Percentiles rank a stretch among this genome's conserved stretches.
These are phyloP conservation scores for Brachypalpus laphriformis DNA, from an alignment of 2,888 invertebrate genomes.

Conservation along the genomic window DNA sequence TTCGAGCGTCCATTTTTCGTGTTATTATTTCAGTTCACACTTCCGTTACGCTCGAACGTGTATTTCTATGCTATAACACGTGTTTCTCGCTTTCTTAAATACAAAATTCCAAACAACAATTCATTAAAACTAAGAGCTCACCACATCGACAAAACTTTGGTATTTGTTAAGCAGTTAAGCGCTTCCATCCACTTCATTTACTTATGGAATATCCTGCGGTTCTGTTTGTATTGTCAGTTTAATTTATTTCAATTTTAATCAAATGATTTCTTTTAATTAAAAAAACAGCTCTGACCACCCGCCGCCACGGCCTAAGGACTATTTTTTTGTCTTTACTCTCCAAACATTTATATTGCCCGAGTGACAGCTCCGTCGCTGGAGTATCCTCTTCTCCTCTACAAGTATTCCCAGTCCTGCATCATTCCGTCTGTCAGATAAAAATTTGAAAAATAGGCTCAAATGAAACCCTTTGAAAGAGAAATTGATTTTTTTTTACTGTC, in stretches of 20 bases:
- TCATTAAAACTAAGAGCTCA: neutral
- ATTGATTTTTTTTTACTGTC: conserved; percentile 21
- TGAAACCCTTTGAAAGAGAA: conserved; percentile 54
- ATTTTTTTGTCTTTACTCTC: neutral
- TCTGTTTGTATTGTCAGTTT: conserved; percentile 31
- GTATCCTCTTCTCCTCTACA: neutral
- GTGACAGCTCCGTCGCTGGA: neutral
- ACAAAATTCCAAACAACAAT: neutral
- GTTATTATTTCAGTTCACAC: no score
- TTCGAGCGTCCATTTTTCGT: no score
- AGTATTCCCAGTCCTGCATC: conserved; percentile 3
- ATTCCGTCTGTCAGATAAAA: conserved; percentile 52
- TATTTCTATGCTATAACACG: no score
- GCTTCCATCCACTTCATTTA: conserved; percentile 4
- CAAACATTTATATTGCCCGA: conserved; percentile 31
- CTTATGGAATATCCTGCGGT: conserved; percentile 25
- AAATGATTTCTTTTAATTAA: conserved; percentile 58
- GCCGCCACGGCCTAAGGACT: neutral
- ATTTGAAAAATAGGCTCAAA: conserved; percentile 53
- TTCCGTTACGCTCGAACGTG: no score
- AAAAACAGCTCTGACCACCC: conserved; percentile 22
- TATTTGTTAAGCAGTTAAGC: conserved; percentile 15
- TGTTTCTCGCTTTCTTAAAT: no score
- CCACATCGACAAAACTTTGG: neutral
- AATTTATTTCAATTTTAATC: conserved; percentile 56